Conservation (phyloP, 2,797 vertebrate genomes). For the Enteromius thamalakanensis region DNA sequence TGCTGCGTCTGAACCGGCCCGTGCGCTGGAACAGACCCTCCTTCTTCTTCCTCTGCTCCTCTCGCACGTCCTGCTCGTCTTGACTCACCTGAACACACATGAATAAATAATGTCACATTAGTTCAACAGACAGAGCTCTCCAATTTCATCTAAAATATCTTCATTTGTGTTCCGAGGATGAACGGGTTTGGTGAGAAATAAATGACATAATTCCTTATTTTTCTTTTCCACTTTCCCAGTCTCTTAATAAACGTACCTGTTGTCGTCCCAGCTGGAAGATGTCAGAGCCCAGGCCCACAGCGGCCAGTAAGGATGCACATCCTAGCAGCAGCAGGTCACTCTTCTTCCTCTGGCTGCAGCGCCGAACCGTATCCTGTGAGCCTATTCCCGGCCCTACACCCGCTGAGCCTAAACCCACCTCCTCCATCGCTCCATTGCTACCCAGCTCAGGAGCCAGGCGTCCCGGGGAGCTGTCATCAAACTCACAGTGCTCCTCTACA, state of each 20-base stretch:
- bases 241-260: constrained; percentile 65
- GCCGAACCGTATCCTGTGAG: constrained; percentile 67
- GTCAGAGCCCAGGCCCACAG: constrained; percentile 83
- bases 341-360: constrained; percentile 77
- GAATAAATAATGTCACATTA: not conserved
- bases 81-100: constrained; percentile 74
- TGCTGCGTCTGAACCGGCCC: constrained; percentile 75
- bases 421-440: constrained; percentile 76
- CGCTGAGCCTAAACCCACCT: constrained; percentile 70
- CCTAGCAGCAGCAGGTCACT: constrained; percentile 82
- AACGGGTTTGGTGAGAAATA: no score
- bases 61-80: constrained; percentile 80
- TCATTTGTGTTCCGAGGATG: no score
- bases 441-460: constrained; percentile 72
- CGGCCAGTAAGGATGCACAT: constrained; percentile 85
- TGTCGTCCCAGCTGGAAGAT: constrained; percentile 79
- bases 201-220: not conserved
- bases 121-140: not conserved
- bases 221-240: not conserved
- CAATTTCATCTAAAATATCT: no score
- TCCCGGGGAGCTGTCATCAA: constrained; percentile 76
- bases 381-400: constrained; percentile 60
- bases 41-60: constrained; percentile 82
- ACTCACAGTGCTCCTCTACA: constrained; percentile 84
- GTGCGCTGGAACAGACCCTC: constrained; percentile 84